Evolutionary conservation across 2,888 invertebrate genomes (phyloP).

Genomic region (Thalpophila matura): DNA sequence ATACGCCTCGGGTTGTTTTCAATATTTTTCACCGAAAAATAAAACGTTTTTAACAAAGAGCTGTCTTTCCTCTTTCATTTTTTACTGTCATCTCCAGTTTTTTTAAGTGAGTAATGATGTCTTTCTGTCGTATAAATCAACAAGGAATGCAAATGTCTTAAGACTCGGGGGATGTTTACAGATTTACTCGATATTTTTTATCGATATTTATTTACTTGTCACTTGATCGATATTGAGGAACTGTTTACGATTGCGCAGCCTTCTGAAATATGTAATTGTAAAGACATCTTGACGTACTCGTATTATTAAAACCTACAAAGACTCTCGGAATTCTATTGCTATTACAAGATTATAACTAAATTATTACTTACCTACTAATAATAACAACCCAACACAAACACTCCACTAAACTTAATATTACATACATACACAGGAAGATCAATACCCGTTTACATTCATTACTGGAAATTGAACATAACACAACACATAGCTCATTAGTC

Average conservation of each 20-base stretch:
- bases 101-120: slow-evolving; percentile 62
- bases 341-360: neutral
- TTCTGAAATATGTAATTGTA: neutral
- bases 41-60: slow-evolving; percentile 56
- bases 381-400: slow-evolving; percentile 12
- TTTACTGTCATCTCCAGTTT: slow-evolving; percentile 60
- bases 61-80: slow-evolving; percentile 55
- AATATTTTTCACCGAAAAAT: slow-evolving; percentile 55
- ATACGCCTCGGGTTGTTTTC: slow-evolving; percentile 58
- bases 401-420: slow-evolving; percentile 21
- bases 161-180: slow-evolving; percentile 23
- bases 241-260: neutral
- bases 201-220: slow-evolving; percentile 12
- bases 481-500: slow-evolving; percentile 48
- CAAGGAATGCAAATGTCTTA: slow-evolving; percentile 45
- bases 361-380: neutral
- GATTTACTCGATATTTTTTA: slow-evolving; percentile 19
- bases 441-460: slow-evolving; percentile 39
- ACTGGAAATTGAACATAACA: slow-evolving; percentile 40
- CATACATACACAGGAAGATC: slow-evolving; percentile 17
- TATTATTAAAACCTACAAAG: too few species aligned
- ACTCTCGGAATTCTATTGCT: too few species aligned
- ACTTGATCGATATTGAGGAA: slow-evolving; percentile 8
- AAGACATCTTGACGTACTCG: too few species aligned
- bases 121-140: slow-evolving; percentile 49